Evolutionary conservation across 2,797 vertebrate species (phyloP), one percentile per base, ranked within the genome.

Genomic region (Poecilia wingei): DNA sequence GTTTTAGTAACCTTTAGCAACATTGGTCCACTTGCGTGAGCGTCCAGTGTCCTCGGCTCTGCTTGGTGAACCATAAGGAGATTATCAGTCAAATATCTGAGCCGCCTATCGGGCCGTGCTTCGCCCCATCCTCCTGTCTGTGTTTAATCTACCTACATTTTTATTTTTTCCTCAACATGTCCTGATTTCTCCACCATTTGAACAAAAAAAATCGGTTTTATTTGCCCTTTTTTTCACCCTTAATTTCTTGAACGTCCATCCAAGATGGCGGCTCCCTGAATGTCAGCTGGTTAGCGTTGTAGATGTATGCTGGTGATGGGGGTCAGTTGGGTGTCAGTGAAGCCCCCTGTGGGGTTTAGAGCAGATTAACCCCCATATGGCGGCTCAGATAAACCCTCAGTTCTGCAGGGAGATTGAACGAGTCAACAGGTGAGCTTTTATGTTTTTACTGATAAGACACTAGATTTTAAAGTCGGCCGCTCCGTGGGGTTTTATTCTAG

Each of bases 391-490:
- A 86, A 91, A 88, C 70, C 86, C 77, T 57, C 51, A 43, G 79
- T 70, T 79, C 36, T 55, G 7, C 25, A 3, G 1, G 39, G 7
- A 71, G 64, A n/a, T 36, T 20, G 77, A 81, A 25, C 79, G 49
- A 68, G 86, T 81, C 78, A 82, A 83, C 88, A 93, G 91, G 92
- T 94, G 86, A 87, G 79, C 75, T 53, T 73, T 22, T 74, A n/a
- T 41, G 6, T 47, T 59, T 81, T 49, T 43, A 76, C 49, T 46
- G 31, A 28, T 71, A 43, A 20, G 41, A 68, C 83, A 49, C 1
- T 31, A 59, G 55, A 59, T 59, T 59, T 59, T 31, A 55, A 66
- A 47, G 3, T 13, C 8, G 55, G 55, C 55, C 28, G 0, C 64
- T 68, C 64, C 20, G 0, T 68, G 9, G 18, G 33, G 6, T 22